phyloP scores from a whole-genome alignment of 2,797 vertebrate species.

The Sebastes iracundus region DNA sequence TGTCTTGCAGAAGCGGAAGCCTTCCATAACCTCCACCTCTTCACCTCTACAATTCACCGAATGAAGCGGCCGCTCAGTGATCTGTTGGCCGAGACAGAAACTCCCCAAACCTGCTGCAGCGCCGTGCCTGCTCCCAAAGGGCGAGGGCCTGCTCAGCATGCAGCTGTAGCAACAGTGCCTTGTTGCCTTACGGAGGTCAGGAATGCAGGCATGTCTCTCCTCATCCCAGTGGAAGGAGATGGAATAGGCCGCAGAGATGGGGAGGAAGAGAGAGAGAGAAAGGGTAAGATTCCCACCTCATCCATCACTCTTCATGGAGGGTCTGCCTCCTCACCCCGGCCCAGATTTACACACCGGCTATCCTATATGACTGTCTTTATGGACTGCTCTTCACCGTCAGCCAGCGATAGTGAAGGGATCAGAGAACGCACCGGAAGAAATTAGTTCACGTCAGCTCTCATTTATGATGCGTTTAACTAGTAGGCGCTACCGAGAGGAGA shows the following conservation, averaged over 20 bases:
- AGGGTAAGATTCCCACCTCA: conserved; percentile 66
- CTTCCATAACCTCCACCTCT: conserved; percentile 3
- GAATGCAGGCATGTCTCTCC: conserved; percentile 64
- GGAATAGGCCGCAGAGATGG: conserved; percentile 72
- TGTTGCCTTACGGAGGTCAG: conserved; percentile 74
- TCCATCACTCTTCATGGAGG: conserved; percentile 68
- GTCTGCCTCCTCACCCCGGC: conserved; percentile 43
- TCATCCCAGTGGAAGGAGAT: conserved; percentile 72
- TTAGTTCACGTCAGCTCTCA: conserved; percentile 73
- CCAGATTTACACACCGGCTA: conserved; percentile 55
- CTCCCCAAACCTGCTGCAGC: conserved; percentile 35
- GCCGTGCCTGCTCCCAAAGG: conserved; percentile 43
- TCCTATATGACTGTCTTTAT: conserved; percentile 61
- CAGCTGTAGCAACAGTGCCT: conserved; percentile 78
- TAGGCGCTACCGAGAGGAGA: conserved; percentile 47
- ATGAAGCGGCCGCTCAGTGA: conserved; percentile 29
- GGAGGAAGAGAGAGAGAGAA: conserved; percentile 48
- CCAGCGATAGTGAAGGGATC: conserved; percentile 50
- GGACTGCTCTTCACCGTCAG: conserved; percentile 48
- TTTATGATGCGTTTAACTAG: conserved; percentile 78
- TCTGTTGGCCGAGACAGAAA: conserved; percentile 26
- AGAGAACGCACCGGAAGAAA: conserved; percentile 73
- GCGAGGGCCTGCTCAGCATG: conserved; percentile 58
- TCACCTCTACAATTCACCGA: conserved; percentile 24
- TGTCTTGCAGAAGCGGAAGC: conserved; percentile 4